Evolutionary conservation across 1,140 invertebrate genomes (phyloP).

Genomic region (Leptinotarsa undecemlineata): DNA sequence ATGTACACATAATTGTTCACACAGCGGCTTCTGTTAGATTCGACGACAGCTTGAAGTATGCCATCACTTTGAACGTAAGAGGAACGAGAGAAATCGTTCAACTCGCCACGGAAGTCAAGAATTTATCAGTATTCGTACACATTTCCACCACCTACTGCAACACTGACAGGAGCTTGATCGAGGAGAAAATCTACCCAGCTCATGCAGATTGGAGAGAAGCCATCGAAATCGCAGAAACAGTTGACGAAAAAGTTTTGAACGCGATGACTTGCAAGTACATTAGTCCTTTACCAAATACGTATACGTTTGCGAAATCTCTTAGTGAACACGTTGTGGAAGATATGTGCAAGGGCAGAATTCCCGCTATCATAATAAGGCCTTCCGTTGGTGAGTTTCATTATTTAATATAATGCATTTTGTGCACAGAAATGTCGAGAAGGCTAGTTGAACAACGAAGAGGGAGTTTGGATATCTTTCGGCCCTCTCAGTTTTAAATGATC

Average conservation of each 20-base stretch:
- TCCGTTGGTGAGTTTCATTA: constrained; percentile 74
- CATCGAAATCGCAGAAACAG: constrained; percentile 78
- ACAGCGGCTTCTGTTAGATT: constrained; percentile 91
- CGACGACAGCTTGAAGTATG: constrained; percentile 71
- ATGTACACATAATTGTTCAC: constrained; percentile 87
- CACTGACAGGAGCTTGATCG: constrained; percentile 67
- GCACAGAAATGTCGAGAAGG: too few species aligned
- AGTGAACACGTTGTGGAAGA: constrained; percentile 77
- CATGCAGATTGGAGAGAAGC: constrained; percentile 82
- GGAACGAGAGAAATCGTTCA: constrained; percentile 62
- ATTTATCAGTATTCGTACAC: constrained; percentile 73
- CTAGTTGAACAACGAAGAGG: too few species aligned
- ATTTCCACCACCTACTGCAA: constrained; percentile 86
- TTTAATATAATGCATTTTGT: too few species aligned
- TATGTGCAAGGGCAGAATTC: constrained; percentile 69
- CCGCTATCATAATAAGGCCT: constrained; percentile 83
- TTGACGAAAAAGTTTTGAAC: constrained; percentile 70
- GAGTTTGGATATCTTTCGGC: too few species aligned
- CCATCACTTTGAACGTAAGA: constrained; percentile 61
- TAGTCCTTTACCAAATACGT: constrained; percentile 79
- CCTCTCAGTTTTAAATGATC: too few species aligned
- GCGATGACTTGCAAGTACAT: constrained; percentile 74
- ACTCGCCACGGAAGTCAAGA: constrained; percentile 62
- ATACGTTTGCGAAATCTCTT: constrained; percentile 83
- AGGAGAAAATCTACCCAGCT: constrained; percentile 82